Evolutionary conservation across 1,140 invertebrate species (phyloP), one percentile per base, ranked within the genome.

Genomic region (Neocloeon triangulifer): DNA sequence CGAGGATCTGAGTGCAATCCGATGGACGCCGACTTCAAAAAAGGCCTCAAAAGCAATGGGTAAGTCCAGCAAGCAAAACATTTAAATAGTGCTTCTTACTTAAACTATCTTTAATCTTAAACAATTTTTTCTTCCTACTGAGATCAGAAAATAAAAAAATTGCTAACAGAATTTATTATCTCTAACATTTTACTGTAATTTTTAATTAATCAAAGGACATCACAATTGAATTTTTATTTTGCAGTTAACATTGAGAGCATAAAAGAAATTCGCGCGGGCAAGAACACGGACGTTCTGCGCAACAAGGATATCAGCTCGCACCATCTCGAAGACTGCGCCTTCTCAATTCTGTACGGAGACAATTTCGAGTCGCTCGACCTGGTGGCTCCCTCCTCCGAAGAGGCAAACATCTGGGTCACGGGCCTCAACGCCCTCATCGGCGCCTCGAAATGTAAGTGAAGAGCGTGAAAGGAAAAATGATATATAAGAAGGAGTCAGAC

Each of bases 331-430:
- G 68, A 69, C 36, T 67, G 67, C 44, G 58, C 62, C 22, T 72
- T 71, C 43, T 67, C 66, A 19, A 62, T 71, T 22, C 57, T 72
- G 23, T 66, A 67, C 40, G 66, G 65, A 9, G 62, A 66, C 22
- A 53, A 59, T 21, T 70, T 61, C 47, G 61, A 66, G 27, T 59
- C 60, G 15, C 49, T 71, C 26, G 67, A 71, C 47, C 45, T 71
- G 29, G 58, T 71, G 29, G 68, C 69, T 9, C 51, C 58, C 27
- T 55, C 57, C 15, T 52, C 64, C 6, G 65, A 68, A 38, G 67
- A 71, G 43, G 64, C 69, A 6, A 69, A 66, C 40, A 65, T 70
- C 33, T 71, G 68, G 68, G 56, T 68, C 6, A 63, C 60, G 2
- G 62, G 63, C 25, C 45, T 67, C 1, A 65, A 59, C 23, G 58